phyloP scores from a whole-genome alignment of 2,888 invertebrate genomes.

The Ceramica pisi region DNA sequence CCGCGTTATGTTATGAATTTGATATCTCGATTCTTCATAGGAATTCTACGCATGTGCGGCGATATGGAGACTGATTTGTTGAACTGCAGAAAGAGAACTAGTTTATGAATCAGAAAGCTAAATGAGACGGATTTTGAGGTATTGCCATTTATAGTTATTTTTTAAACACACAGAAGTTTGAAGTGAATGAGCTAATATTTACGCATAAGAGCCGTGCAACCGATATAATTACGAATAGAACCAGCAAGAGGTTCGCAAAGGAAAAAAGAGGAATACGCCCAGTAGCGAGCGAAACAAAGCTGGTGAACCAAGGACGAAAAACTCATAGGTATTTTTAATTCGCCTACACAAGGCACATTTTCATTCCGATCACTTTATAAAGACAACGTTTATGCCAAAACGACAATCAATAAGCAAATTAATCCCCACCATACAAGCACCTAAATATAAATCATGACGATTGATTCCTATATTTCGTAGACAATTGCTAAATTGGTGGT shows the following conservation, averaged over 20 bases:
- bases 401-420: conserved; percentile 22
- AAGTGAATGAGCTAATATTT: too few species aligned
- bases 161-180: neutral
- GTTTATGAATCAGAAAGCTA: neutral
- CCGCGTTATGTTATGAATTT: conserved; percentile 39
- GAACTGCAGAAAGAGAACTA: neutral
- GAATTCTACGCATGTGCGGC: conserved; percentile 28
- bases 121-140: neutral
- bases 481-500: conserved; percentile 68
- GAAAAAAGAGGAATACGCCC: too few species aligned
- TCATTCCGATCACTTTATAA: neutral
- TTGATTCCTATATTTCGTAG: conserved; percentile 63
- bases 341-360: neutral
- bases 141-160: neutral
- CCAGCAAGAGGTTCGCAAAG: too few species aligned
- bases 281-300: neutral
- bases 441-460: conserved; percentile 63
- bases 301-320: neutral
- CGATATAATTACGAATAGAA: too few species aligned
- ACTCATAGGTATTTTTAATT: neutral
- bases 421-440: conserved; percentile 39
- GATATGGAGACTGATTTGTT: conserved; percentile 11
- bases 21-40: conserved; percentile 45
- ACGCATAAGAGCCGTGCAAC: neutral
- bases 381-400: neutral